Evolutionary conservation across 2,888 invertebrate species (phyloP), one percentile per base, ranked within the genome.

Genomic region (Polyommatus iphigenia): DNA sequence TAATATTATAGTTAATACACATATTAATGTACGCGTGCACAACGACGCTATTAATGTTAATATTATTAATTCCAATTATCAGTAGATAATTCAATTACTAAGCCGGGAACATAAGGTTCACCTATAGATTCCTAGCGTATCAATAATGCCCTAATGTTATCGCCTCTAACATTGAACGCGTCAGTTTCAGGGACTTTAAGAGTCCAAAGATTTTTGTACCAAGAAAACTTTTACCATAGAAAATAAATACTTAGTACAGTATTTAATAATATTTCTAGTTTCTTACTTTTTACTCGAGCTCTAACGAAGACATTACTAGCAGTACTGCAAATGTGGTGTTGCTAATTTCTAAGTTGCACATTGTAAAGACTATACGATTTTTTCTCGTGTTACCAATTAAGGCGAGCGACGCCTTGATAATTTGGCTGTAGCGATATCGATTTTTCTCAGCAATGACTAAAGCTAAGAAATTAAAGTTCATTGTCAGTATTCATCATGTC

Each of bases 1-100:
- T 62, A 62, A 62, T 24, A 24, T 24, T 24, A 24, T 62, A 20
- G 24, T 54, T 54, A 62, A 71, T 36, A 36, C 36, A 36, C 71
- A 71, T 71, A 71, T 18, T 71, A 71, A 71, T 71, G 36, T 71
- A 71, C 36, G 41, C 41, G n/a, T 72, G 41, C 41, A 71, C 36
- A 72, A 72, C 72, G 72, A 72, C 36, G 67, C 67, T 20, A 67
- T 41, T 72, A 41, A 20, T 72, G 72, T 41, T 41, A n/a, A n/a
- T n/a, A 41, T 72, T 41, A 72, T 72, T 72, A 72, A 72, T 72
- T 72, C 72, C 41, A 41, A 72, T 72, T 41, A 72, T 72, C 72
- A 72, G 41, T 36, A 41, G 41, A 72, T 72, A 72, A 72, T 72
- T 72, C n/a, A 72, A 71, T 71, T 71, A 71, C 71, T 71, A 71